Evolutionary conservation across 2,888 invertebrate species (phyloP), one percentile per base, ranked within the genome.

Genomic region (Drosophila helvetica): DNA sequence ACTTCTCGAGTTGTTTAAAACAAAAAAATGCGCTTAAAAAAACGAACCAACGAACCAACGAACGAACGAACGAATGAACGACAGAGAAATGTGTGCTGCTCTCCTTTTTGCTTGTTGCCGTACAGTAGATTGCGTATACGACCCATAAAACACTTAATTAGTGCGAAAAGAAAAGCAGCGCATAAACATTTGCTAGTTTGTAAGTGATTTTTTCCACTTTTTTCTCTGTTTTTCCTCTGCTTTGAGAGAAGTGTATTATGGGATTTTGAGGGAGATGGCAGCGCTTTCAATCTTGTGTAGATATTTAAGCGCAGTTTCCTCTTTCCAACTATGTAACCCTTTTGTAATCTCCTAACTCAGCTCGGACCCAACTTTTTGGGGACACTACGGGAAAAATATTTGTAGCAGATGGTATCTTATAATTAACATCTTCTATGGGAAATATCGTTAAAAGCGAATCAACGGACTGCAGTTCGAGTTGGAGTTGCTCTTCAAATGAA

Each of bases 91-190:
- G 33, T 38, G 15, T 19, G 22, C 5, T 38, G 18, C 18, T 8
- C 8, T 15, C 42, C 12, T n/a, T 18, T 38, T 4, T n/a, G 18
- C 25, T 25, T 22, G 17, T 45, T 54, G 27, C 22, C 17, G 33
- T 17, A 12, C 27, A 45, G 55, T 4, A 45, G 43, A 76, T 69
- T 79, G 73, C 74, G 78, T 77, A 80, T 78, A 78, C 80, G 78
- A 77, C 72, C 72, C 77, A 79, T 85, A 77, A 77, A 85, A 79
- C 86, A 73, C 83, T 83, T 80, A 83, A 84, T 86, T 83, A 79
- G 77, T 72, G 70, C 48, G 51, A 50, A 46, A 45, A 30, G 27
- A 58, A 58, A 17, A 38, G 38, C 57, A 56, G 56, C 60, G 42
- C 63, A 63, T 63, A 65, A 65, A 65, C 60, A 65, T 61, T 61